Conservation (phyloP, 2,113 vertebrate genomes). For the Marmota monax region DNA sequence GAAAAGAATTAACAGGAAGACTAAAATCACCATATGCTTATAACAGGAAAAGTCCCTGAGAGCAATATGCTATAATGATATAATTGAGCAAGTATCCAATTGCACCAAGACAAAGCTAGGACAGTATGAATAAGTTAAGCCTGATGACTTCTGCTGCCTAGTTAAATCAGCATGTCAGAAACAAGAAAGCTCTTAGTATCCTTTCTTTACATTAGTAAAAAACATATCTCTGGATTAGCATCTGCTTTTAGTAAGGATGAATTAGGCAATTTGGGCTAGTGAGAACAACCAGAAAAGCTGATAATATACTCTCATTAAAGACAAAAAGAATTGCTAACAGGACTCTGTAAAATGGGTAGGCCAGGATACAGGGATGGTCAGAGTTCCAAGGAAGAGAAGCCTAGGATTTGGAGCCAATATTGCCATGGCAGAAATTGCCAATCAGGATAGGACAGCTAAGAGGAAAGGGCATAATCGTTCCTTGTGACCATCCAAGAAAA, state of each 20-base stretch:
- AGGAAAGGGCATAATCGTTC: background rate
- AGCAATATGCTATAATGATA: constrained; percentile 85
- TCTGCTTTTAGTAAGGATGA: constrained; percentile 36
- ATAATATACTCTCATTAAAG: background rate
- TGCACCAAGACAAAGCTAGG: constrained; percentile 85
- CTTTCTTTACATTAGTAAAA: constrained; percentile 83
- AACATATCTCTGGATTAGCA: constrained; percentile 76
- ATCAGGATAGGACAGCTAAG: background rate
- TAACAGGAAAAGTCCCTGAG: constrained; percentile 84
- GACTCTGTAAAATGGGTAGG: background rate
- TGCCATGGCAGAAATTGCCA: too few relatives aligned
- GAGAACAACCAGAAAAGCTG: background rate
- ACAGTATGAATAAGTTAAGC: constrained; percentile 78
- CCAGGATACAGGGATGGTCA: background rate
- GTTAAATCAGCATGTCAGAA: constrained; percentile 83
- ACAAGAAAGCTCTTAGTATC: constrained; percentile 75
- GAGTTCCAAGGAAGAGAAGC: background rate
- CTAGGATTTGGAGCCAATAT: background rate
- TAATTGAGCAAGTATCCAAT: constrained; percentile 87
- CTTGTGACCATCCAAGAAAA: background rate
- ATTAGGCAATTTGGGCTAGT: background rate
- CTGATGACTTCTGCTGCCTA: constrained; percentile 75
- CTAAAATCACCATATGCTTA: constrained; percentile 88
- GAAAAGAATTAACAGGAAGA: constrained; percentile 88
- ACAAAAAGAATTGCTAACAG: background rate